These are phyloP conservation scores for Microctonus aethiopoides DNA, from an alignment of 2,888 invertebrate genomes.

Conservation along the genomic window DNA sequence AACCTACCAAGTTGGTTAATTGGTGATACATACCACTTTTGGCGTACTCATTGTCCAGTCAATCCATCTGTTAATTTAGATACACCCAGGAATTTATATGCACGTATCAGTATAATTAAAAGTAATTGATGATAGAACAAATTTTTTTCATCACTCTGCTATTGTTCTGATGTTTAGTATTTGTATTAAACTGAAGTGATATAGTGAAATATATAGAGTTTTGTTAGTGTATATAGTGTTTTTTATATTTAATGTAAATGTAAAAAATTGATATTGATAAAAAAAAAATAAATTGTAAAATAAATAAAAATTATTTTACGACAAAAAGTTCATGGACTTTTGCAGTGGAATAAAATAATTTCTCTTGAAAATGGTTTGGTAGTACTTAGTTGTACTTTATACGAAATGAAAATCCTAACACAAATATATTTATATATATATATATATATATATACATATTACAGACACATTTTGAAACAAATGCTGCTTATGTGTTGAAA, in stretches of 20 bases:
- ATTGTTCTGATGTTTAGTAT: too few species aligned
- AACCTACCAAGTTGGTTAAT: constrained; percentile 56
- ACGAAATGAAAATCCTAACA: constrained; percentile 21
- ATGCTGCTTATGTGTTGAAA: not conserved
- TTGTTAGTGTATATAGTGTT: too few species aligned
- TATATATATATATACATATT: not conserved
- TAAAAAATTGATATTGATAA: not conserved
- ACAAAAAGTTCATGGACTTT: constrained; percentile 1
- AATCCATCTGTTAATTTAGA: not conserved
- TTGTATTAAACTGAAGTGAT: too few species aligned
- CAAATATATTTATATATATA: not conserved
- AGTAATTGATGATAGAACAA: too few species aligned
- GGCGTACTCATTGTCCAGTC: not conserved
- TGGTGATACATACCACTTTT: constrained; percentile 43
- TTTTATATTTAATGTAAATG: not conserved
- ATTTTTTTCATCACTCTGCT: too few species aligned
- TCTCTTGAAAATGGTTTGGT: constrained; percentile 18
- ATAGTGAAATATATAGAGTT: too few species aligned
- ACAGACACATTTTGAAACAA: not conserved
- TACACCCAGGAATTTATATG: too few species aligned
- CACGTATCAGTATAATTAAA: not conserved
- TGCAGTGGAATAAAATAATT: constrained; percentile 32
- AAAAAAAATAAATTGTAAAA: not conserved
- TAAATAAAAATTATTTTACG: not conserved
- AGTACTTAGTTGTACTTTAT: not conserved